These are phyloP conservation scores for Lepidurus apus DNA, from an alignment of 1,140 invertebrate species.

Conservation along the genomic window DNA sequence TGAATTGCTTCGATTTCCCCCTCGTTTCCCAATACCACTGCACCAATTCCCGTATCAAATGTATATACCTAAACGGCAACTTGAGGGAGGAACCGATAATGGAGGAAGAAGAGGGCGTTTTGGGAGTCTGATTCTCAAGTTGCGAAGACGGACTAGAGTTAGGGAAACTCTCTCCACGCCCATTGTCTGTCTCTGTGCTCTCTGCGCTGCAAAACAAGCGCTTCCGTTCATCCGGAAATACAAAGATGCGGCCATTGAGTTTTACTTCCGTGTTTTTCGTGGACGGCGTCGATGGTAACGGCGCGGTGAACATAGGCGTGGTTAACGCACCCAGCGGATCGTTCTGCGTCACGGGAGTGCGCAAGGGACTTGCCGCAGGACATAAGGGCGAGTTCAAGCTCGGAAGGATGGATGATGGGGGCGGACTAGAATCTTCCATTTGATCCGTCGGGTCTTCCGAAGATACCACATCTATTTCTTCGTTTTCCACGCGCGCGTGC, in stretches of 20 bases:
- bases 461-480: too few species aligned
- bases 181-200: slow-evolving; percentile 18
- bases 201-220: slow-evolving; percentile 22
- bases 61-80: slow-evolving; percentile 71
- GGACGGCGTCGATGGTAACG: slow-evolving; percentile 23
- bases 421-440: neutral
- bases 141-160: slow-evolving; percentile 42
- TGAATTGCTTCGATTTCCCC: neutral
- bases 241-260: neutral
- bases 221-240: slow-evolving; percentile 28
- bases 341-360: slow-evolving; percentile 80
- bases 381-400: neutral
- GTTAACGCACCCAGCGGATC: slow-evolving; percentile 79
- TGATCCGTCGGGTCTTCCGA: neutral
- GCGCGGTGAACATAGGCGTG: slow-evolving; percentile 31
- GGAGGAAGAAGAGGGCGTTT: slow-evolving; percentile 39
- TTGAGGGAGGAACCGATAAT: slow-evolving; percentile 71
- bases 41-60: neutral
- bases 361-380: slow-evolving; percentile 49
- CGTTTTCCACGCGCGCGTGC: neutral
- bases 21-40: slow-evolving; percentile 10
- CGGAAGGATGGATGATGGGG: neutral
- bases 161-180: slow-evolving; percentile 1
- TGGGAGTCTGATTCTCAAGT: slow-evolving; percentile 49
- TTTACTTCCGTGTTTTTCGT: neutral